Evolutionary conservation across 2,797 vertebrate species (phyloP).

Genomic region (Hydrolagus colliei): DNA sequence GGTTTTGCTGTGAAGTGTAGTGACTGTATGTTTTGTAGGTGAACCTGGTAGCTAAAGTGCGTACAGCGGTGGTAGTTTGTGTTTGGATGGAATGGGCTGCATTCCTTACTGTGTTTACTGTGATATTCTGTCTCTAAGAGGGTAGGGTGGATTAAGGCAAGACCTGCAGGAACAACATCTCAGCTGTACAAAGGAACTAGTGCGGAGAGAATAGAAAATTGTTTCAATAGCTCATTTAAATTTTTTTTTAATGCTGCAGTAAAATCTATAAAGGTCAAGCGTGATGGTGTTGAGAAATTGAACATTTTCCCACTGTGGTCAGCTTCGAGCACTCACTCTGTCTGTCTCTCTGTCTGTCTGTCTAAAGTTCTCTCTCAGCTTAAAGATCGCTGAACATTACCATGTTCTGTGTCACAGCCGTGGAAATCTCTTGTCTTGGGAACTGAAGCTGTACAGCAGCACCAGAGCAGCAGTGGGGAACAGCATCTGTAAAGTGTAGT

Average conservation of each 20-base stretch:
- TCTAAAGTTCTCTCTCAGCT: not conserved
- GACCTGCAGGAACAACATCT: not conserved
- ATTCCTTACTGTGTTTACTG: not conserved
- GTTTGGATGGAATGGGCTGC: not conserved
- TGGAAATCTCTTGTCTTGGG: not conserved
- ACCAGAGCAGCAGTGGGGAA: not conserved
- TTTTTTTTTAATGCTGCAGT: no score
- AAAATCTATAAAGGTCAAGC: no score
- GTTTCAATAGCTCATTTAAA: no score
- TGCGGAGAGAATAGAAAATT: not conserved
- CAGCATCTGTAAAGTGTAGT: conserved; percentile 22
- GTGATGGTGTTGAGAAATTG: no score
- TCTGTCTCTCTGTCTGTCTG: no score
- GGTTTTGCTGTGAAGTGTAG: no score
- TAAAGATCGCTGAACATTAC: not conserved
- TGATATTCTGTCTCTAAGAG: not conserved
- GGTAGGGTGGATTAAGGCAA: not conserved
- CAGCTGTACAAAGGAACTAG: not conserved
- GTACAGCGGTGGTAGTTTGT: no score
- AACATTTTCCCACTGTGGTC: no score
- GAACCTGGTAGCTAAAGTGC: no score
- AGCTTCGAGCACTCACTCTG: no score
- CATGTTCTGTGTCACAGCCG: not conserved
- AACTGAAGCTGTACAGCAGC: not conserved
- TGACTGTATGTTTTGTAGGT: no score